Evolutionary conservation across 2,113 vertebrate species (phyloP), one percentile per base, ranked within the genome.

Genomic region (Myotis lucifugus): DNA sequence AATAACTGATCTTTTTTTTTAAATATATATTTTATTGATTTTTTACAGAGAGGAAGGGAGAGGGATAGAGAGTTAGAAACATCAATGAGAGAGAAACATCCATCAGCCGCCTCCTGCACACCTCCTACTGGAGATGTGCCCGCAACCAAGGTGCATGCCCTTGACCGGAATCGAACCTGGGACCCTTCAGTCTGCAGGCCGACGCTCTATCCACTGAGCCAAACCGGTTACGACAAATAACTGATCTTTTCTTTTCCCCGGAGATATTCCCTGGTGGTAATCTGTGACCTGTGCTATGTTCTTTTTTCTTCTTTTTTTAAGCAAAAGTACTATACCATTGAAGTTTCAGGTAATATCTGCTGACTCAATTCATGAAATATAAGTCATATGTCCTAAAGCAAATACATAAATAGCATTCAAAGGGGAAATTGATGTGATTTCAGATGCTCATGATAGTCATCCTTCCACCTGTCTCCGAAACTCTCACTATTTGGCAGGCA

Each of bases 261-360:
- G 64, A 70, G n/a, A 29, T 23, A 50, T 95, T 84, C 32, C 6
- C 46, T 86, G 23, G 64, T 76, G 29, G 37, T 23, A 59, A 61
- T 94, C 54, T 64, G 46, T 61, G 52, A 89, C 23, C 82, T 92
- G 8, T 88, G 37, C 32, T 76, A 42, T 76, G 79, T 27, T 54
- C n/a, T 79, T 25, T 86, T 81, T 74, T 82, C n/a, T 42, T 42
- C 7, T 42, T 61, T 48, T 76, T 40, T 87, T 82, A 25, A 92
- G 52, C 69, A 84, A 48, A 90, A 91, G n/a, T 9, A 37, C 10
- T 70, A 37, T 29, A 32, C 40, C 37, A 73, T 72, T 72, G 29
- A 79, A 84, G 18, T 84, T 88, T 96, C 79, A 11, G 67, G 52
- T 52, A 64, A 86, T 88, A 83, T 89, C 50, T 85, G 61, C 50